Percentiles rank a stretch among this genome's conserved stretches.
phyloP scores from a whole-genome alignment of 2,888 invertebrate genomes.

The Platycheirus rosarum region DNA sequence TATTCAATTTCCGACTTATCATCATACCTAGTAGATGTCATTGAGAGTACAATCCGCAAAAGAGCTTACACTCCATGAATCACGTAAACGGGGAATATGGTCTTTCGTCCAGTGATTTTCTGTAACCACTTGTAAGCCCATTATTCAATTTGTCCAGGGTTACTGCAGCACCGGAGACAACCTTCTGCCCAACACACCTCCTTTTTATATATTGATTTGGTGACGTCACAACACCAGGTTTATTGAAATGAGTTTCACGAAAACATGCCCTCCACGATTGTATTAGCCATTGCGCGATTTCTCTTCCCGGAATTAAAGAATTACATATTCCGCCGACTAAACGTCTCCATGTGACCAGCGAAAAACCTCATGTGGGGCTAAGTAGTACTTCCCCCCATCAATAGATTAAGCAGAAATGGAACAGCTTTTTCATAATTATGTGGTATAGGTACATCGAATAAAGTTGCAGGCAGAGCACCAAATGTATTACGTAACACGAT shows the following conservation, averaged over 20 bases:
- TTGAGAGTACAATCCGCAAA: background rate
- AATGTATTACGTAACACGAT: constrained; percentile 64
- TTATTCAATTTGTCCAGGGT: constrained; percentile 38
- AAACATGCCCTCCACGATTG: constrained; percentile 17
- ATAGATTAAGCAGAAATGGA: constrained; percentile 28
- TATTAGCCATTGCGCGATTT: constrained; percentile 42
- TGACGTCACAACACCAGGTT: constrained; percentile 52
- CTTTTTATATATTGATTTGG: constrained; percentile 61
- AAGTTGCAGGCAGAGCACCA: constrained; percentile 24
- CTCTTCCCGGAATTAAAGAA: constrained; percentile 2
- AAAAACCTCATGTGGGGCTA: constrained; percentile 44
- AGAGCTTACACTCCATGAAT: background rate
- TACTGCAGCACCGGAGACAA: constrained; percentile 1
- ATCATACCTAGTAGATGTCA: background rate
- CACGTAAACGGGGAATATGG: background rate
- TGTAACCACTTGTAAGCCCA: constrained; percentile 14
- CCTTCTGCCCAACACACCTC: constrained; percentile 52
- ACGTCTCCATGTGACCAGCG: constrained; percentile 48
- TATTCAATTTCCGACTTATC: constrained; percentile 18
- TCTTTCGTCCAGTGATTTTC: background rate
- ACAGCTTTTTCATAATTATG: constrained; percentile 15
- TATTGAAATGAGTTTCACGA: constrained; percentile 23
- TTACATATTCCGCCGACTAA: background rate
- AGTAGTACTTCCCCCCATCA: constrained; percentile 8
- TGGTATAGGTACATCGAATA: constrained; percentile 6